phyloP scores from a whole-genome alignment of 2,113 vertebrate genomes.

The Tragelaphus imberbis region DNA sequence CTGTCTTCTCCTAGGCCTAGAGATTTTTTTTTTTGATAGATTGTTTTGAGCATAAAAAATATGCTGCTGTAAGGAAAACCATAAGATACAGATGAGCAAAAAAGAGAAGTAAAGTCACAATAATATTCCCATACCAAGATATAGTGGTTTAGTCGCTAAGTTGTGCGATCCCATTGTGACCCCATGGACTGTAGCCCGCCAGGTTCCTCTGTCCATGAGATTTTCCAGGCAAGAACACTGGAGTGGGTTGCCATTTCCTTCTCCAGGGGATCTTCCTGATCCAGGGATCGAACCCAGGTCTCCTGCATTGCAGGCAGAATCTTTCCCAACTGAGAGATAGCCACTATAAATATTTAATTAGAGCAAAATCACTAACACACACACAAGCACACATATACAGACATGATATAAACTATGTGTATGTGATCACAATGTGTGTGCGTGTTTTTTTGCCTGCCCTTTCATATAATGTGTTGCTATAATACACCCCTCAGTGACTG shows the following conservation, averaged over 20 bases:
- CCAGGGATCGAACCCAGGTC: neutral
- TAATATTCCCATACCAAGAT: neutral
- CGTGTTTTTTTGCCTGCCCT: neutral
- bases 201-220: neutral
- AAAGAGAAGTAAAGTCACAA: neutral
- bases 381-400: neutral
- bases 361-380: neutral
- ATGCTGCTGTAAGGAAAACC: neutral
- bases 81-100: neutral
- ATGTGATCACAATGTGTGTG: fast-evolving
- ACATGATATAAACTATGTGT: fast-evolving
- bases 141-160: neutral
- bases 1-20: neutral
- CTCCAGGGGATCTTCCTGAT: neutral
- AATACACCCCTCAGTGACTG: fast-evolving
- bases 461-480: neutral
- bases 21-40: neutral
- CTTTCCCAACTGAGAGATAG: neutral
- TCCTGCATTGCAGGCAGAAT: neutral
- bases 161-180: neutral
- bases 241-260: neutral
- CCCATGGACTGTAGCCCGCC: neutral
- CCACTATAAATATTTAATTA: neutral
- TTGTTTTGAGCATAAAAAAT: neutral
- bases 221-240: neutral